phyloP scores from a whole-genome alignment of 2,888 invertebrate genomes.

The Cephonodes hylas region DNA sequence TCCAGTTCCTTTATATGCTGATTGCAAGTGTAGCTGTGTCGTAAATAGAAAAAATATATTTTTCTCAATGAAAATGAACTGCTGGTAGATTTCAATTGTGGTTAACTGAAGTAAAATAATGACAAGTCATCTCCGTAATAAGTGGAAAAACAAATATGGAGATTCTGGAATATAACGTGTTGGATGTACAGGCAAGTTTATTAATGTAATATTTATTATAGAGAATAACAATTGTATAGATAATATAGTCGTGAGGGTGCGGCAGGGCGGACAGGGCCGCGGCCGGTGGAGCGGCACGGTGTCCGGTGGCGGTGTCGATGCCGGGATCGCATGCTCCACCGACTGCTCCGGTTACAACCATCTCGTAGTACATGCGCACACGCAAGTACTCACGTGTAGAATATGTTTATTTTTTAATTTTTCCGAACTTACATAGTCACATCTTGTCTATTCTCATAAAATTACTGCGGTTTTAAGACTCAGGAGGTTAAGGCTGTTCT shows the following conservation, averaged over 20 bases:
- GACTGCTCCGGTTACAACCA: conserved; percentile 31
- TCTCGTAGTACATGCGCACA: not conserved
- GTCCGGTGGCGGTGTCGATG: conserved; percentile 42
- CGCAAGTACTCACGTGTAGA: not conserved
- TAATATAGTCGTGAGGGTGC: conserved; percentile 12
- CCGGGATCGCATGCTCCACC: conserved; percentile 42
- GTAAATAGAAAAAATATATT: too few species aligned
- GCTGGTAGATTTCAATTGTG: too few species aligned
- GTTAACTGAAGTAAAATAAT: too few species aligned
- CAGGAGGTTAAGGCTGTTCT: too few species aligned
- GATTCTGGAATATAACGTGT: not conserved
- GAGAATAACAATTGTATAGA: not conserved
- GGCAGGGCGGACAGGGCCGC: conserved; percentile 22
- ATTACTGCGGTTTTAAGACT: too few species aligned
- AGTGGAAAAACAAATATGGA: too few species aligned
- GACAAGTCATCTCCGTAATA: too few species aligned
- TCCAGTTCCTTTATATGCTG: too few species aligned
- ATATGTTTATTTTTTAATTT: not conserved
- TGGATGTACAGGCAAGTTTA: not conserved
- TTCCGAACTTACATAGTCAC: not conserved
- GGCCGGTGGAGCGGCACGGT: conserved; percentile 44
- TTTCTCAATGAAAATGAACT: too few species aligned
- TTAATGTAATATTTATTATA: not conserved
- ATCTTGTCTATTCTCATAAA: too few species aligned
- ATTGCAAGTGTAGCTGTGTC: too few species aligned